Percentiles rank a stretch among this genome's conserved stretches.
These are phyloP conservation scores for Halictus quadricinctus DNA, from an alignment of 2,888 invertebrate genomes.

Conservation along the genomic window DNA sequence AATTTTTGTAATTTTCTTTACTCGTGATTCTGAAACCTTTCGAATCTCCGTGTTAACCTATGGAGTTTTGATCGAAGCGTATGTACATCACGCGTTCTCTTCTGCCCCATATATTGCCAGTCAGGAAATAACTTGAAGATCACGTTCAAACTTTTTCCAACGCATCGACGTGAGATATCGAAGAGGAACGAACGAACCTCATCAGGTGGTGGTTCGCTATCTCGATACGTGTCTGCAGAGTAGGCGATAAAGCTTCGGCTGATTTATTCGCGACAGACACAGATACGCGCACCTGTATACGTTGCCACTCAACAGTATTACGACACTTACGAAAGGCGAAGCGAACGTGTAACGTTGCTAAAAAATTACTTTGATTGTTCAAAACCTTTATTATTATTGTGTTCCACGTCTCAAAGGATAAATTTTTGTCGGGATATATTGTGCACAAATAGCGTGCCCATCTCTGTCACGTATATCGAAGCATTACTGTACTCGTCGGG, in stretches of 20 bases:
- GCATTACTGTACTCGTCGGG: background rate
- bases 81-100: background rate
- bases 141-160: slow-evolving; percentile 11
- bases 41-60: background rate
- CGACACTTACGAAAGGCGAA: background rate
- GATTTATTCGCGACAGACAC: slow-evolving; percentile 35
- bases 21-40: background rate
- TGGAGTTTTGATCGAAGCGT: background rate
- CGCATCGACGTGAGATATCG: slow-evolving; percentile 31
- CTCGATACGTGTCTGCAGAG: slow-evolving; percentile 2
- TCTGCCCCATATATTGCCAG: slow-evolving; percentile 20
- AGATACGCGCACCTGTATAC: background rate
- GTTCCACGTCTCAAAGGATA: no score
- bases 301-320: background rate
- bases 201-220: slow-evolving; percentile 27
- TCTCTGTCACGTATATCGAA: background rate
- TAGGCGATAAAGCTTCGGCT: slow-evolving; percentile 19
- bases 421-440: no score
- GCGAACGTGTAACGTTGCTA: background rate
- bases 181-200: slow-evolving; percentile 26
- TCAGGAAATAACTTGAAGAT: slow-evolving; percentile 24
- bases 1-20: background rate
- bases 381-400: background rate
- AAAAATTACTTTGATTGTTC: background rate
- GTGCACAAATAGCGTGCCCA: no score